Percentiles rank a stretch among this genome's conserved stretches.
These are phyloP conservation scores for Bungarus multicinctus DNA, from an alignment of 2,113 vertebrate genomes.

Conservation along the genomic window DNA sequence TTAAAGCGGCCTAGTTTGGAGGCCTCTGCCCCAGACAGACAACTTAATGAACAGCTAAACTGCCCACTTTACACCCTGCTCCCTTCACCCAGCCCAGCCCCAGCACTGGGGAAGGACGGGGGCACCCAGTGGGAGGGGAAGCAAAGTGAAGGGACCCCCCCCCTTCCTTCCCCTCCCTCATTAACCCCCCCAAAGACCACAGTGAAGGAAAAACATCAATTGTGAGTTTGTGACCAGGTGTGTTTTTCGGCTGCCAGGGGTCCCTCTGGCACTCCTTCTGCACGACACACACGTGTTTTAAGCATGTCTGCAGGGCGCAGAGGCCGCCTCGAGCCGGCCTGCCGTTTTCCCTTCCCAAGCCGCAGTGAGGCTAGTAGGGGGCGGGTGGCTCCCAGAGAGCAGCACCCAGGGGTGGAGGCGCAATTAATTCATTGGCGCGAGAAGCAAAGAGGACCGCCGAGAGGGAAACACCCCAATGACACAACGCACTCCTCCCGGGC, in stretches of 20 bases:
- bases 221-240: neutral
- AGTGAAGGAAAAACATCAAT: neutral
- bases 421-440: neutral
- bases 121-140: neutral
- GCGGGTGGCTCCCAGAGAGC: neutral
- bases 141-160: neutral
- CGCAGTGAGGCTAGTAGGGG: neutral
- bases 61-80: neutral
- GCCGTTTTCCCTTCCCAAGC: neutral
- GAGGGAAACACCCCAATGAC: constrained; percentile 53
- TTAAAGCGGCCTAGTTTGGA: neutral
- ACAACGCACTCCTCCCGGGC: constrained; percentile 57
- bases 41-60: neutral
- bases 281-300: neutral
- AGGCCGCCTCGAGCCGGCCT: neutral
- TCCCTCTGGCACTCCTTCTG: neutral
- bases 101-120: neutral
- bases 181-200: neutral
- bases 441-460: constrained; percentile 15
- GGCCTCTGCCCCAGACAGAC: neutral
- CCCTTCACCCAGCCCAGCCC: neutral
- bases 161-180: neutral
- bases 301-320: neutral
- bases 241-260: neutral
- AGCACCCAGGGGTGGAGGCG: constrained; percentile 12